Base-by-base conservation (phyloP, 2,888 invertebrate genomes). In the Ptilodon capucinus region DNA sequence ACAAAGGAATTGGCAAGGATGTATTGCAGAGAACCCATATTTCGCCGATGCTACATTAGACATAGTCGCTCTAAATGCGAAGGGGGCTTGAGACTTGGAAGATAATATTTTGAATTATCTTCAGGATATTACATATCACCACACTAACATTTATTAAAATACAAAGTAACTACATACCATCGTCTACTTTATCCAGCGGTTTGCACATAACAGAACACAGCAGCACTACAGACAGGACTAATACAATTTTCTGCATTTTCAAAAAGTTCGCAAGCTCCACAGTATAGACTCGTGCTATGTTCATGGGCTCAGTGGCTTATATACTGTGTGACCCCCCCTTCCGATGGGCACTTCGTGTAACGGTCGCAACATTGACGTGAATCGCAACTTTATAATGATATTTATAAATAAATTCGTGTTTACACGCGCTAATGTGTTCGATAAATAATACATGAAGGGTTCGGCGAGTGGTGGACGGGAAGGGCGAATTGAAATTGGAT, bases 171-270 rank as follows among this genome's bases (percentile, higher is more conserved):
- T 28, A 28, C 28, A n/a, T 28, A 28, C 28, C 28, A 50, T 46
- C 63, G 28, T 52, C 57, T 38, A 54, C 45, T 8, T 61, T 46
- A 36, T 72, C 73, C 50, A 81, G 42, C 2, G 86, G 82, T 25
- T 71, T 65, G 40, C 78, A 60, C 32, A 49, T 51, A 23, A 71
- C 79, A 0, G 48, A 60, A 53, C 70, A 62, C 2, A 69, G 43
- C 32, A 71, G 42, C 17, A 60, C 49, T 5, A 68, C 49, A 7
- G 75, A 44, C n/a, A 83, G 21, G 9, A 81, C 11, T 6, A 76
- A 5, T n/a, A 59, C 44, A 17, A 41, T 32, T 35, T 44, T 52
- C 52, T 54, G 48, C 74, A 75, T 75, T 52, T 51, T 60, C 23
- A 35, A 7, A 16, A 46, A 16, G 13, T 14, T 7, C 9, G 5